Evolutionary conservation across 2,113 vertebrate genomes (phyloP).

Genomic region (Herpetotheres cachinnans): DNA sequence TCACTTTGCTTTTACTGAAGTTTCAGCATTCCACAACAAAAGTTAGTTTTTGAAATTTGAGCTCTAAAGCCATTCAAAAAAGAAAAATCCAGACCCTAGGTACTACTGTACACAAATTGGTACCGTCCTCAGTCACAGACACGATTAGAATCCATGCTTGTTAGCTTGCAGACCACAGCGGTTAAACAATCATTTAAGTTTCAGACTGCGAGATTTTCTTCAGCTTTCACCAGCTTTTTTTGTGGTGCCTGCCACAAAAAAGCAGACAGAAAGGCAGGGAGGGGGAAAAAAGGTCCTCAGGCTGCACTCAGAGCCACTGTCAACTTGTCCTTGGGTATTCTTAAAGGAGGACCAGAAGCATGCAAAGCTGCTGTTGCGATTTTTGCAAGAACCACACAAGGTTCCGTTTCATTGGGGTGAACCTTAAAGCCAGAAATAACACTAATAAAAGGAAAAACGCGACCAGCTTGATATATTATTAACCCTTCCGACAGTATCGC

Average conservation of each 20-base stretch:
- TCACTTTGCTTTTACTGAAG: not conserved
- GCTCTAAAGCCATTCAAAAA: not conserved
- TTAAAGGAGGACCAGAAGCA: not conserved
- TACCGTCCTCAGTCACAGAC: not conserved
- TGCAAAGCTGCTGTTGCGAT: not conserved
- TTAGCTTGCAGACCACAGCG: not conserved
- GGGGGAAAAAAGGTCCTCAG: not conserved
- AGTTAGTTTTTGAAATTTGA: not conserved
- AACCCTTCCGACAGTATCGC: not conserved
- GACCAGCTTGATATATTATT: not conserved
- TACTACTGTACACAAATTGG: accelerated
- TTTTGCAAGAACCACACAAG: not conserved
- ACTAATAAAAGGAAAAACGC: not conserved
- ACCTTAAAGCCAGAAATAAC: not conserved
- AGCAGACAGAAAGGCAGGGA: not conserved
- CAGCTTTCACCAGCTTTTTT: not conserved
- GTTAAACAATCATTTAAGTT: not conserved
- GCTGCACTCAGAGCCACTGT: not conserved
- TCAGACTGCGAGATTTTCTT: not conserved
- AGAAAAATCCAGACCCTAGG: not conserved
- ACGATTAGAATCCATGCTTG: not conserved
- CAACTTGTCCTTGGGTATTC: too few species aligned
- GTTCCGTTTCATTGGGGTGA: not conserved
- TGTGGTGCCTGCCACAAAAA: not conserved
- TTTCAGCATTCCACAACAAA: not conserved